phyloP scores from a whole-genome alignment of 2,888 invertebrate species.

The Melipona bicolor region DNA sequence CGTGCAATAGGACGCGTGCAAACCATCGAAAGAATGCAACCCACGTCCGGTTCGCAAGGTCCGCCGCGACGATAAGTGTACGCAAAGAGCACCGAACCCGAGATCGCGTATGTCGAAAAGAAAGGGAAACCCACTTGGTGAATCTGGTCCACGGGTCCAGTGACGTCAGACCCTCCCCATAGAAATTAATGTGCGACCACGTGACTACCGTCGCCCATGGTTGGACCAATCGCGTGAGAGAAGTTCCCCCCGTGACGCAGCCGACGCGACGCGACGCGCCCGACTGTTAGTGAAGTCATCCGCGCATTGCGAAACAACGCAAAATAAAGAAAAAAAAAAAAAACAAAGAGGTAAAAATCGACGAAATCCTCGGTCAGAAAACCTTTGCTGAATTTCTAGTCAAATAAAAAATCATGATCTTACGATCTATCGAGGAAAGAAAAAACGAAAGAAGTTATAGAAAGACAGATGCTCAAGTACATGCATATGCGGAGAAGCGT shows the following conservation, averaged over 20 bases:
- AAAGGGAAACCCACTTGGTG: constrained; percentile 67
- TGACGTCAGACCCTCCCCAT: constrained; percentile 72
- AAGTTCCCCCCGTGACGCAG: constrained; percentile 63
- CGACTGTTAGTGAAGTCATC: constrained; percentile 68
- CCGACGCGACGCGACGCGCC: constrained; percentile 57
- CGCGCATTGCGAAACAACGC: constrained; percentile 63
- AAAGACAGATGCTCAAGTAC: not conserved
- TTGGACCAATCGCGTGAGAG: constrained; percentile 63
- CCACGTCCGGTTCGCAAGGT: constrained; percentile 68
- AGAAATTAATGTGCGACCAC: constrained; percentile 70
- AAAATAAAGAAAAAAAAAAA: constrained; percentile 41
- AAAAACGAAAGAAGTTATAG: too few species aligned
- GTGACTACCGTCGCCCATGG: constrained; percentile 65
- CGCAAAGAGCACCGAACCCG: constrained; percentile 59
- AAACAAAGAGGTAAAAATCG: constrained; percentile 40
- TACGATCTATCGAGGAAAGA: not conserved
- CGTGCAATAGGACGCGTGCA: constrained; percentile 48
- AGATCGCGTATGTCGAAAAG: constrained; percentile 55
- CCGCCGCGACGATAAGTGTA: constrained; percentile 48
- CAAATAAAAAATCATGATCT: constrained; percentile 46
- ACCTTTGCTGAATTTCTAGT: constrained; percentile 35
- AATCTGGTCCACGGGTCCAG: constrained; percentile 69
- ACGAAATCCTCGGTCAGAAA: constrained; percentile 43
- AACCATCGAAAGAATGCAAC: constrained; percentile 60
- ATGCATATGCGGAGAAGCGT: not conserved